A percentile compares a stretch with the other conserved stretches of the same genome.
These are phyloP conservation scores for Bombus fervidus DNA, from an alignment of 1,140 invertebrate species.

Conservation along the genomic window DNA sequence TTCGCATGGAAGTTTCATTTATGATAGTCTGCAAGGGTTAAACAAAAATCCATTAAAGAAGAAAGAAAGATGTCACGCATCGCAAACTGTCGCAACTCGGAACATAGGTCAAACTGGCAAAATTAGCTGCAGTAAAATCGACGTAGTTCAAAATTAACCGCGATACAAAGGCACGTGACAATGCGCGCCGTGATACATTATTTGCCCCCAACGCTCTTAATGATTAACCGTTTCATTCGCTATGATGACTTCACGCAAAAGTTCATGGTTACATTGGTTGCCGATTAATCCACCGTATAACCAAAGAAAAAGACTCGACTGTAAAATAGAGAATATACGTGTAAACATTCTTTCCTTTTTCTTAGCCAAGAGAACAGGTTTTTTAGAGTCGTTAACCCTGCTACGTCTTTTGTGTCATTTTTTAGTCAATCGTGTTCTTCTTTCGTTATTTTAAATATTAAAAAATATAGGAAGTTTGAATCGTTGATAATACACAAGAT, in stretches of 20 bases:
- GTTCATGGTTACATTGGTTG: constrained; percentile 33
- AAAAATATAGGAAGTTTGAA: not conserved
- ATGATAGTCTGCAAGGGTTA: no score
- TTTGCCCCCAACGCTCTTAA: constrained; percentile 13
- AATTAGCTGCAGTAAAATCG: constrained; percentile 1
- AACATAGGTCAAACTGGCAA: not conserved
- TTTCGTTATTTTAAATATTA: not conserved
- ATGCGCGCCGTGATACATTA: not conserved
- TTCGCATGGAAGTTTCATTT: no score
- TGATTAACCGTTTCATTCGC: constrained; percentile 22
- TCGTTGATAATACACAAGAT: not conserved
- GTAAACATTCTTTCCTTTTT: not conserved
- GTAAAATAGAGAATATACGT: not conserved
- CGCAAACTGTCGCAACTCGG: not conserved
- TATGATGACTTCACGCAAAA: constrained; percentile 32
- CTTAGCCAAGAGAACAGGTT: constrained; percentile 1
- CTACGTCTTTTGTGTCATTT: no score
- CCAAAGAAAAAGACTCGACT: not conserved
- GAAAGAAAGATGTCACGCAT: not conserved
- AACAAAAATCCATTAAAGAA: not conserved
- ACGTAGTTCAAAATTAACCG: constrained; percentile 20
- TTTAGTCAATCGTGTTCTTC: not conserved
- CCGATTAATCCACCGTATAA: not conserved
- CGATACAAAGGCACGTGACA: constrained; percentile 11
- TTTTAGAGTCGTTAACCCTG: not conserved